Evolutionary conservation across 2,797 vertebrate species (phyloP).

Genomic region (Hippocampus kuda): DNA sequence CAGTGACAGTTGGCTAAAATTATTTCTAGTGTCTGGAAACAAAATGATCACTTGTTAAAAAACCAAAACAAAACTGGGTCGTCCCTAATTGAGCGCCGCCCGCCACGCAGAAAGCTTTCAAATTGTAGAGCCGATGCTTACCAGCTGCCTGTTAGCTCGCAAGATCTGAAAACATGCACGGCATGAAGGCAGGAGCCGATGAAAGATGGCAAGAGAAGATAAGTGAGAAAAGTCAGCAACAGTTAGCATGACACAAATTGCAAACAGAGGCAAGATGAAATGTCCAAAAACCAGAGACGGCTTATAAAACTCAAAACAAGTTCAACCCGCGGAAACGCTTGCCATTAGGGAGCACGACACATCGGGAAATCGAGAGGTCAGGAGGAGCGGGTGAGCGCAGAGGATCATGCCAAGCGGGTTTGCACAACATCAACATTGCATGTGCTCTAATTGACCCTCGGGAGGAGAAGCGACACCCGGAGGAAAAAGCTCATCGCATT

Average conservation of each 20-base stretch:
- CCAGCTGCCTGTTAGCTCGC: slow-evolving; percentile 90
- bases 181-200: slow-evolving; percentile 64
- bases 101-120: slow-evolving; percentile 41
- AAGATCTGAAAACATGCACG: slow-evolving; percentile 87
- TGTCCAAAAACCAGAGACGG: not conserved
- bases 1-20: not conserved
- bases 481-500: not conserved
- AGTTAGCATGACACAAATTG: slow-evolving; percentile 28
- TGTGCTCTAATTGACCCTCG: not conserved
- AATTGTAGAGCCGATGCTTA: slow-evolving; percentile 67
- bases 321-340: not conserved
- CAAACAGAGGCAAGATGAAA: slow-evolving; percentile 25
- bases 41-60: not conserved
- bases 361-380: slow-evolving; percentile 3
- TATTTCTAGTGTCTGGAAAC: not conserved
- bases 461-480: not conserved
- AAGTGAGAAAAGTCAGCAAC: slow-evolving; percentile 32
- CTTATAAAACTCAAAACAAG: not conserved
- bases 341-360: not conserved
- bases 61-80: not conserved
- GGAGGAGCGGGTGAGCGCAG: slow-evolving; percentile 9
- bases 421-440: not conserved
- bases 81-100: slow-evolving; percentile 5
- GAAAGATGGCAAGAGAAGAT: slow-evolving; percentile 41
- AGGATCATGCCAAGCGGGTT: slow-evolving; percentile 16